Base-by-base conservation (phyloP, 1,140 invertebrate species). In the Glossosoma conforme region DNA sequence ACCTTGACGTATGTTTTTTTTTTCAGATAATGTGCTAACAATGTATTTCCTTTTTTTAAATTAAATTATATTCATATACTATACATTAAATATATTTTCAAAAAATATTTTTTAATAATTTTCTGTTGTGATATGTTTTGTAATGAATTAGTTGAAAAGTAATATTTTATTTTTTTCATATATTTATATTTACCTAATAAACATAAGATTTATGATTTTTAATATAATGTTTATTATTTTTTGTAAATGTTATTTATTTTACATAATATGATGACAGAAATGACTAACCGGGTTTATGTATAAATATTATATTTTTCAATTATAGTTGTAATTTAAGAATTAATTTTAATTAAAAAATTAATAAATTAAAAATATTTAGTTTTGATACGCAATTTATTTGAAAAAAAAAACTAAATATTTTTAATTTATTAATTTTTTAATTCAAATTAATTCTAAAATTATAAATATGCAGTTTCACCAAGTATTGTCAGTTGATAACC, bases 101-200 rank as follows among this genome's bases (percentile, higher is more conserved):
- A 35, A 13, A 13, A 17, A 17, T 35, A 17, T 35, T 35, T 14
- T 35, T 35, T 14, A 14, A 35, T 35, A 35, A 17, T 35, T 35
- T 35, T 35, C 14, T 14, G 32, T 17, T 35, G 32, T 35, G 32
- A 35, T 3, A 4, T 6, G 17, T 35, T 35, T 35, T 35, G n/a
- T 14, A 35, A 17, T 35, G 14, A 8, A 13, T 17, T 14, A 14
- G 14, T 6, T 35, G 32, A 14, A 14, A 3, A 1, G 17, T n/a
- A 17, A 4, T 1, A 14, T 35, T 35, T 35, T 1, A 35, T 40
- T 20, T 25, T 42, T 42, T 25, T 24, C 28, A 17, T 42, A 42
- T 24, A 15, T 44, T 17, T 30, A 15, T 44, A 30, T 44, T 15
- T 32, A 32, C 20, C 25, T 44, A 30, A 24, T 30, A 44, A 44